A percentile compares a stretch with the other conserved stretches of the same genome.
Conservation (phyloP, 2,113 vertebrate genomes). For the Halichoeres trimaculatus region DNA sequence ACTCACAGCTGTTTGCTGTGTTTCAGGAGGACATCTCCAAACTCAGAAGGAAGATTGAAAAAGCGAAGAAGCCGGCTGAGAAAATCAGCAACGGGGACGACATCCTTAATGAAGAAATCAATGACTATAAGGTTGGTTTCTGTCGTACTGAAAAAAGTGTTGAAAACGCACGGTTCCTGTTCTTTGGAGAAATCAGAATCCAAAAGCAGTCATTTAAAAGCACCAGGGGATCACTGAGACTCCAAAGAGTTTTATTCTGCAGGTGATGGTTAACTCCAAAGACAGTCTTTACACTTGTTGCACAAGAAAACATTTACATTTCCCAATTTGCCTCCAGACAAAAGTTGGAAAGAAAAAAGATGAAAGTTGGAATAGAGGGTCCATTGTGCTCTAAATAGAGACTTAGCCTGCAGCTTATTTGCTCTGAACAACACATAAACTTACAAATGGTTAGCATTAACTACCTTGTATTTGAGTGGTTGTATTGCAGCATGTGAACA, state of each 20-base stretch:
- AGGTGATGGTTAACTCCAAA: too few species aligned
- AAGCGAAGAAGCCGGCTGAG: conserved; percentile 96
- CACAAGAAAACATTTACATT: neutral
- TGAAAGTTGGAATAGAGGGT: too few species aligned
- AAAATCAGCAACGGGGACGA: conserved; percentile 96
- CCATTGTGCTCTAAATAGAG: too few species aligned
- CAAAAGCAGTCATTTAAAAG: neutral
- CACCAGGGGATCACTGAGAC: neutral
- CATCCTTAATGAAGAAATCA: conserved; percentile 98
- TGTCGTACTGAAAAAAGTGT: neutral
- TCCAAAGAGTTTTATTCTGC: too few species aligned
- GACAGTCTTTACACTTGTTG: too few species aligned
- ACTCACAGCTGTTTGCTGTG: neutral
- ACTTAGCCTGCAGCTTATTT: neutral
- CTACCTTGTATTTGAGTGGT: neutral
- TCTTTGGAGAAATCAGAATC: neutral
- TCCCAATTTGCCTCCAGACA: neutral
- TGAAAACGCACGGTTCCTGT: neutral
- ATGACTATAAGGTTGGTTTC: conserved; percentile 91
- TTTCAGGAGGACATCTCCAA: conserved; percentile 96
- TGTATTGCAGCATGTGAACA: rapidly evolving
- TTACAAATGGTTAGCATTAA: neutral
- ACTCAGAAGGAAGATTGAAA: conserved; percentile 93
- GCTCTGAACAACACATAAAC: too few species aligned
- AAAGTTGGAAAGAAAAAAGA: too few species aligned